Base-by-base conservation (phyloP, 1,140 invertebrate genomes). In the Anastrepha obliqua region DNA sequence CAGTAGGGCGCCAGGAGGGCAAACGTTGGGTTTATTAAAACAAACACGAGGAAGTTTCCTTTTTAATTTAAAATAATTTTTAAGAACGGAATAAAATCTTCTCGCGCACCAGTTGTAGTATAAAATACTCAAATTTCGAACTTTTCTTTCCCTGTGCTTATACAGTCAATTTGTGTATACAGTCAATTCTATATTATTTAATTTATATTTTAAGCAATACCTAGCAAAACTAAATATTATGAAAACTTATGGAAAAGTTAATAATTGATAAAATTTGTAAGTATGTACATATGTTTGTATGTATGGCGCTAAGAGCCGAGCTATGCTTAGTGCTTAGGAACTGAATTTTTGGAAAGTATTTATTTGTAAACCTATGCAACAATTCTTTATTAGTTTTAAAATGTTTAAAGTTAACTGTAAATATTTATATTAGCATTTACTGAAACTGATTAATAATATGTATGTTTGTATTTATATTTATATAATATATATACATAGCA, bases 321-420 rank as follows among this genome's bases (percentile, higher is more conserved):
- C n/a, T 17, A 74, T 44, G 67, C 39, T 39, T n/a, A 74, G 42
- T 44, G 42, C 67, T 74, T 74, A 74, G 67, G 42, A 15, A 74
- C 67, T 74, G 67, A 74, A 47, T 74, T 74, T 44, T 74, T 74
- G 51, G 51, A 8, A 55, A 74, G 7, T 42, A 74, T 74, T 74
- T 74, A 74, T 74, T 74, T 74, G 42, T 74, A n/a, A 74, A 74
- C 39, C 39, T 47, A 74, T 74, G 42, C 15, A 42, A 74, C 42
- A 47, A 74, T 74, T 74, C 67, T 74, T 74, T 74, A 74, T 74
- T 47, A 74, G 39, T 17, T 47, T n/a, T 42, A 74, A 74, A 17
- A 17, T 74, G 7, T 55, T 11, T 55, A 55, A 55, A 55, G 51
- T 55, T 55, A 17, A 62, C 17, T 74, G 67, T 74, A 74, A 17